A percentile compares a stretch with the other conserved stretches of the same genome.
Conservation (phyloP, 2,797 vertebrate genomes). For the Telmatherina bonti region DNA sequence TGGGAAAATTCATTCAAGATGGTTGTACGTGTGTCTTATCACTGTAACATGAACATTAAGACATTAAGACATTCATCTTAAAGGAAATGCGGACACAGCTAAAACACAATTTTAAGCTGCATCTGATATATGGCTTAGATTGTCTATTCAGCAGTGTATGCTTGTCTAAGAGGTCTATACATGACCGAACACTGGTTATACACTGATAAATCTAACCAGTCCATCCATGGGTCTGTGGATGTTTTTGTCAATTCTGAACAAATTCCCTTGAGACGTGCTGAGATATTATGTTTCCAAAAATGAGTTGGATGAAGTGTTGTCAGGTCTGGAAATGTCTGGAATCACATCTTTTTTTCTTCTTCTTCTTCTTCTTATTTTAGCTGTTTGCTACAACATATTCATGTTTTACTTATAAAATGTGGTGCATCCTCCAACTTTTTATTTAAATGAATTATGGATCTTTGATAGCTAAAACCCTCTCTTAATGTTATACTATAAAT, state of each 20-base stretch:
- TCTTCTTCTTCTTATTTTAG: neutral
- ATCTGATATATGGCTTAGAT: too few species aligned
- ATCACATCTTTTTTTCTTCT: neutral
- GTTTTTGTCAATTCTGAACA: neutral
- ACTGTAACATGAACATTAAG: constrained; percentile 5
- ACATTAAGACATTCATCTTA: neutral
- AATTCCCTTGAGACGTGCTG: neutral
- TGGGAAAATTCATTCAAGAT: constrained; percentile 76
- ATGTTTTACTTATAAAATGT: neutral
- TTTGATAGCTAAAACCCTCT: neutral
- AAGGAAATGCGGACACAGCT: neutral
- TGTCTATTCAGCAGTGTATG: too few species aligned
- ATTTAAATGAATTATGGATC: neutral
- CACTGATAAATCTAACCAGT: neutral
- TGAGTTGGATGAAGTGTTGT: neutral
- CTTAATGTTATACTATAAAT: neutral
- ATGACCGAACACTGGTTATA: neutral
- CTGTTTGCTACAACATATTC: too few species aligned
- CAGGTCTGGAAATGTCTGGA: neutral
- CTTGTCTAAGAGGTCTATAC: too few species aligned
- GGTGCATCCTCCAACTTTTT: neutral
- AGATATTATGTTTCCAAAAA: neutral
- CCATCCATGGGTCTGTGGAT: neutral
- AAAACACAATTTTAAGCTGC: neutral
- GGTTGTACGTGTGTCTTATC: constrained; percentile 43